Conservation (phyloP, 2,888 invertebrate genomes). For the Rutpela maculata region DNA sequence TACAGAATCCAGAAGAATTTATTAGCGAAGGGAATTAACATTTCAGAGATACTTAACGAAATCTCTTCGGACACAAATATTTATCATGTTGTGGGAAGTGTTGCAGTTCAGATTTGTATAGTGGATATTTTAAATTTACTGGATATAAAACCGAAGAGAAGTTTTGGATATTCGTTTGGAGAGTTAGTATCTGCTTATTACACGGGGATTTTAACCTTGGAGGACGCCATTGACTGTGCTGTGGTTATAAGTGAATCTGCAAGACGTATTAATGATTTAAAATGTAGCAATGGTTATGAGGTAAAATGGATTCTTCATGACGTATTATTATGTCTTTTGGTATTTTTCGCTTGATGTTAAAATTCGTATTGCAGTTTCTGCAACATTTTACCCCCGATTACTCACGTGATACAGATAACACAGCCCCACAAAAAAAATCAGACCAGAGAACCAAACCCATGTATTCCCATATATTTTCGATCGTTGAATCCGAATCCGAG, state of each 20-base stretch:
- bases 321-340: no score
- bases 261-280: conserved; percentile 26
- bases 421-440: no score
- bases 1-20: conserved; percentile 58
- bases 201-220: conserved; percentile 88
- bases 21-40: conserved; percentile 49
- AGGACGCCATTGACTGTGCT: conserved; percentile 87
- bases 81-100: conserved; percentile 50
- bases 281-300: not conserved
- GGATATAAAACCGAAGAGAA: conserved; percentile 65
- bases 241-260: conserved; percentile 66
- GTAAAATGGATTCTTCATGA: not conserved
- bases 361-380: no score
- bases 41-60: conserved; percentile 41
- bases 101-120: conserved; percentile 77
- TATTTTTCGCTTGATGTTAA: no score
- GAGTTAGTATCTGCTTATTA: conserved; percentile 94
- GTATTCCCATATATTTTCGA: no score
- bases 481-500: no score
- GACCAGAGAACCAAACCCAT: no score
- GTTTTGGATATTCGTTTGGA: conserved; percentile 87
- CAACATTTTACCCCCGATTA: no score
- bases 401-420: no score
- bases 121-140: conserved; percentile 75
- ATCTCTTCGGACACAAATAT: conserved; percentile 14